phyloP scores from a whole-genome alignment of 2,888 invertebrate species.

The Branchellion lobata region DNA sequence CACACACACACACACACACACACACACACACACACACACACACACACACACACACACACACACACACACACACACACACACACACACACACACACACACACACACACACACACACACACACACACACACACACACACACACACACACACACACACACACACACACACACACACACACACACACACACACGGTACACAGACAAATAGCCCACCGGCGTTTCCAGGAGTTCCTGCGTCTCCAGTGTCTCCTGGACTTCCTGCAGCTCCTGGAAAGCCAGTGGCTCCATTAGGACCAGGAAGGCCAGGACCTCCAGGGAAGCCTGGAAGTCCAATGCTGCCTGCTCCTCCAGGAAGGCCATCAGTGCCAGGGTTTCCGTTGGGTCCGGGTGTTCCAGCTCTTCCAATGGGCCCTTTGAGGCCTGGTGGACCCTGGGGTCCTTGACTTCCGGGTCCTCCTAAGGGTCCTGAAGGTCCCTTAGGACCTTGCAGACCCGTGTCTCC shows the following conservation, averaged over 20 bases:
- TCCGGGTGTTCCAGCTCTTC: background rate
- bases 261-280: background rate
- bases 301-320: background rate
- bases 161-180: too few relatives aligned
- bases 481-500: slow-evolving; percentile 3
- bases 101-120: too few relatives aligned
- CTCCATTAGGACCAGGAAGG: background rate
- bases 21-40: too few relatives aligned
- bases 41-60: too few relatives aligned
- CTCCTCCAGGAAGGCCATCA: background rate
- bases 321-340: background rate
- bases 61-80: too few relatives aligned
- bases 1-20: too few relatives aligned
- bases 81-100: too few relatives aligned
- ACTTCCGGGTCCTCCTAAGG: background rate
- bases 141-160: too few relatives aligned
- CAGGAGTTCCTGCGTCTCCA: background rate
- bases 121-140: too few relatives aligned
- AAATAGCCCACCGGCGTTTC: background rate
- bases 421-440: background rate
- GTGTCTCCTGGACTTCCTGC: background rate
- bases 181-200: too few relatives aligned
- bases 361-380: background rate
- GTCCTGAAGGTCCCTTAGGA: background rate
- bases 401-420: background rate